Evolutionary conservation across 2,797 vertebrate genomes (phyloP), one percentile per base, ranked within the genome.

Genomic region (Hemitrygon akajei): DNA sequence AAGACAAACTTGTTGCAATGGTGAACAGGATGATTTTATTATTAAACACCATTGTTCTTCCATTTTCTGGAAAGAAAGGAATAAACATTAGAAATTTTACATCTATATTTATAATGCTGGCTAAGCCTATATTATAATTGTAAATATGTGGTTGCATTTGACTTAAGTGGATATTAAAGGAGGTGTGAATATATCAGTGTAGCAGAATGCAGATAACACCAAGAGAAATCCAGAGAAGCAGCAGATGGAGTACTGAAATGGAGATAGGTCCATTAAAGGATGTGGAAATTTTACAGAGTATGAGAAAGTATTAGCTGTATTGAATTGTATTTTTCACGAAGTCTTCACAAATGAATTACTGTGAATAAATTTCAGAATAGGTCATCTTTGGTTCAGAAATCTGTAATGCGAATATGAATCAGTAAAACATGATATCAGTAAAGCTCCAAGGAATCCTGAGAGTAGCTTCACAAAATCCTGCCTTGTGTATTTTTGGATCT

Each of bases 191-290:
- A 60, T 30, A 86, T 58, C 18, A 30, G 56, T 58, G 40, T n/a
- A 60, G 14, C 25, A 60, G 82, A 60, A 86, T 73, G 9, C 40
- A 91, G 37, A 91, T 91, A 71, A 69, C 10, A 71, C 60, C 66
- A 71, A 73, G 66, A 91, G 16, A 37, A 9, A 40, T 22, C 30
- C 30, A 69, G 58, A 91, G 9, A 27, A 71, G 63, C 22, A 47
- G n/a, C 34, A 71, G 34, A 71, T 14, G 9, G 18, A 40, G 34
- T 22, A 71, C 22, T 91, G 22, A 91, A 91, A 9, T 40, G 11
- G 14, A 69, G 66, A 91, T 71, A 71, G 20, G 37, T 71, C 66
- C 87, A 69, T 91, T 91, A 91, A 40, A n/a, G 34, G n/a, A 91
- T 91, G 34, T 40, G 37, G 14, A 71, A 40, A 69, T 73, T 11